Evolutionary conservation across 2,888 invertebrate genomes (phyloP), one percentile per base, ranked within the genome.

Genomic region (Liposcelis brunnea): DNA sequence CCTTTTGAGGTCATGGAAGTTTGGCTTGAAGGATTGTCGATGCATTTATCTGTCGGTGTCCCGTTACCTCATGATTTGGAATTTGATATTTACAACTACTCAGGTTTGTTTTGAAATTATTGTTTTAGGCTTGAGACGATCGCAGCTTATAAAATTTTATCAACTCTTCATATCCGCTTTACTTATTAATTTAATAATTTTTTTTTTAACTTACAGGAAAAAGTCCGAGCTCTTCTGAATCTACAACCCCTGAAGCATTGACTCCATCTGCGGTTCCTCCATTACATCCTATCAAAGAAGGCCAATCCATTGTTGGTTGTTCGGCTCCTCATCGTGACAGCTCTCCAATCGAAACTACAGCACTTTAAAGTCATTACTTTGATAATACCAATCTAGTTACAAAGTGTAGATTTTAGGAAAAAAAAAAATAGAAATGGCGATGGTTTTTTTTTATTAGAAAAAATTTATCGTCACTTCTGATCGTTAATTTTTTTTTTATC

Each of bases 1-100:
- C 80, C 87, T 1, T 91, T 91, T 64, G 89, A 90, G 58, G 77
- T 84, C 31, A 74, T 89, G 60, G 81, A 85, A 64, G 75, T 80
- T n/a, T 90, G 91, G 90, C 65, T 90, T 44, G 81, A 85, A 59
- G 77, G 78, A 26, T 63, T 89, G 42, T 76, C 78, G 18, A 75
- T 78, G 69, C 79, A 82, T 55, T 63, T 82, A 47, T 72, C 77
- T 1, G 70, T 72, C 11, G 72, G 76, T 2, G 72, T 70, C 48
- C 66, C 76, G 0, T 58, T 75, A 44, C 79, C 82, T 1, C 63
- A 71, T 5, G 74, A 80, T 53, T 65, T 86, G 33, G 69, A 83
- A 12, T 74, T 74, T 43, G 86, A 87, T 60, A 80, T 89, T 49
- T 69, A 73, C 54, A 77, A 80, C 58, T 87, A 80, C 60, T 53